Evolutionary conservation across 2,797 vertebrate genomes (phyloP).

Genomic region (Enteromius radiatus): DNA sequence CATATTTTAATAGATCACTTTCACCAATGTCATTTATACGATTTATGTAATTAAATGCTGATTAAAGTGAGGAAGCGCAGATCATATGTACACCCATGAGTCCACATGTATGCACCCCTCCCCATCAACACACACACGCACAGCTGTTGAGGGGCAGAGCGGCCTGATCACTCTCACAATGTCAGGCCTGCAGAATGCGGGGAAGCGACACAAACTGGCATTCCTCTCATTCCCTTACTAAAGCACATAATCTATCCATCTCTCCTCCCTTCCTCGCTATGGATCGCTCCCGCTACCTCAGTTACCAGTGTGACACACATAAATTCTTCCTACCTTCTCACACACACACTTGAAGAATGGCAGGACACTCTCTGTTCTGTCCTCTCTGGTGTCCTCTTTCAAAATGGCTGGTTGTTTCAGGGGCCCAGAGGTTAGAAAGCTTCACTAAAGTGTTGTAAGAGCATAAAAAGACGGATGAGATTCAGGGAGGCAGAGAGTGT

Average conservation of each 20-base stretch:
- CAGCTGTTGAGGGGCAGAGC: slow-evolving; percentile 78
- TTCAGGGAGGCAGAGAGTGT: slow-evolving; percentile 38
- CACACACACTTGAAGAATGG: slow-evolving; percentile 24
- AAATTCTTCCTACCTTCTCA: neutral
- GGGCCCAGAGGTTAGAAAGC: slow-evolving; percentile 30
- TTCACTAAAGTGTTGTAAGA: slow-evolving; percentile 21
- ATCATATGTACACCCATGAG: slow-evolving; percentile 23
- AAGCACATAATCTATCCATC: slow-evolving; percentile 64
- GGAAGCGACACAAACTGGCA: slow-evolving; percentile 75
- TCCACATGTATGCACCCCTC: slow-evolving; percentile 39
- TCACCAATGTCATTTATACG: neutral
- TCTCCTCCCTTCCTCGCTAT: slow-evolving; percentile 26
- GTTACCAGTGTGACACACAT: slow-evolving; percentile 54
- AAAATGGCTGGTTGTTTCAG: slow-evolving; percentile 47
- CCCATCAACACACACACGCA: slow-evolving; percentile 52
- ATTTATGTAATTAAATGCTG: slow-evolving; percentile 29
- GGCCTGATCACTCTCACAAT: slow-evolving; percentile 81
- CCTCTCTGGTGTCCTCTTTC: slow-evolving; percentile 52
- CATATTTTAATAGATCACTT: neutral
- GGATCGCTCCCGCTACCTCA: slow-evolving; percentile 46
- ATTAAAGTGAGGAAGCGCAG: slow-evolving; percentile 4
- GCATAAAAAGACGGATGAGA: too few relatives aligned
- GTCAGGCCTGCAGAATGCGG: slow-evolving; percentile 74
- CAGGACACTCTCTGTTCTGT: slow-evolving; percentile 25
- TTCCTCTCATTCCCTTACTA: slow-evolving; percentile 72